Evolutionary conservation across 1,140 invertebrate genomes (phyloP).

Genomic region (Drosophila repleta): DNA sequence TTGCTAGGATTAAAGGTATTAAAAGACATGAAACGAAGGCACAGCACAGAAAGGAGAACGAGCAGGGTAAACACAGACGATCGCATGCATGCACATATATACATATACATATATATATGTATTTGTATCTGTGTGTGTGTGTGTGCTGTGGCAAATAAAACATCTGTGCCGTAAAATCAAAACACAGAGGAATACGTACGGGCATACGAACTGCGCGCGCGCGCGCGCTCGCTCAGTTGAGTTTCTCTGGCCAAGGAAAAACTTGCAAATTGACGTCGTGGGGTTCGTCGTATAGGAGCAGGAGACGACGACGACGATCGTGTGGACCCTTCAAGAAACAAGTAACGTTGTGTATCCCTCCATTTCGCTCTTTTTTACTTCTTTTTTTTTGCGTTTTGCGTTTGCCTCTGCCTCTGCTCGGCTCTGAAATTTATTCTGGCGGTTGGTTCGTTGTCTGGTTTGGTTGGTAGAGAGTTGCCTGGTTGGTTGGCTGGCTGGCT

Average conservation of each 20-base stretch:
- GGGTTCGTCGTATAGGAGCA: conserved; percentile 52
- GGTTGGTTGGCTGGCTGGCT: conserved; percentile 2
- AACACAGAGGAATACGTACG: conserved; percentile 55
- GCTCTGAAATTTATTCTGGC: conserved; percentile 38
- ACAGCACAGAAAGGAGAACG: conserved; percentile 19
- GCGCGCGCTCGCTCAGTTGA: conserved; percentile 36
- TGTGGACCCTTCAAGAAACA: conserved; percentile 57
- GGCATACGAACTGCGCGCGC: conserved; percentile 27
- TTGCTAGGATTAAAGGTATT: conserved; percentile 81
- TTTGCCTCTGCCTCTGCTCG: conserved; percentile 1
- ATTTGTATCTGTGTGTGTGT: conserved; percentile 12
- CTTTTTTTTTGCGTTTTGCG: not conserved
- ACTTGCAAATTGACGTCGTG: conserved; percentile 68
- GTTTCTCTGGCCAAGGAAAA: conserved; percentile 20
- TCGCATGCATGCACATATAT: not conserved
- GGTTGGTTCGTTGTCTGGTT: conserved; percentile 12
- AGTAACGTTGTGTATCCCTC: conserved; percentile 25
- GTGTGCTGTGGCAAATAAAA: conserved; percentile 65
- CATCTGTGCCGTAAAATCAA: conserved; percentile 79
- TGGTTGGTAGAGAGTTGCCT: conserved; percentile 5
- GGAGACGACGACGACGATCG: not conserved
- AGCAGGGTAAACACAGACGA: conserved; percentile 59
- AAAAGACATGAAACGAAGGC: conserved; percentile 67
- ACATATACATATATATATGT: not conserved
- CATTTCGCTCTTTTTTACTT: not conserved